Evolutionary conservation across 2,113 vertebrate genomes (phyloP), one percentile per base, ranked within the genome.

Genomic region (Nansenia antarctica): DNA sequence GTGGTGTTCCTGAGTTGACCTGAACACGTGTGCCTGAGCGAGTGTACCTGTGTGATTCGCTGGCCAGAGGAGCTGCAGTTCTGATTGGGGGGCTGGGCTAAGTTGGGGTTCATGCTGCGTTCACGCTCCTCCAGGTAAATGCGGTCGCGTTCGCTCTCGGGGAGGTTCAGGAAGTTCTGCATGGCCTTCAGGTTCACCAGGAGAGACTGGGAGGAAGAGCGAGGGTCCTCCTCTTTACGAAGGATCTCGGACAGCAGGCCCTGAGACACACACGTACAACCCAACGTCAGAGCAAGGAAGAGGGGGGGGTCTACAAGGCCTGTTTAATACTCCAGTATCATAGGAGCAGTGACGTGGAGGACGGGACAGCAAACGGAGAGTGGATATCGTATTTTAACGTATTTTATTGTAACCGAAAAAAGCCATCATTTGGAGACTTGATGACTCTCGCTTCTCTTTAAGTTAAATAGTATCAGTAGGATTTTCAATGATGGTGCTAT

Each of bases 91-190:
- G 91, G 91, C 58, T 35, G 94, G 92, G 91, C 89, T 94, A 69
- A 93, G 0, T 92, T 94, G 76, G 92, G 92, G 81, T 93, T 96
- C 86, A 94, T 94, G 83, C 93, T 96, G 64, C 94, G 90, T 74
- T 95, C 94, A 49, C 94, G 88, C 80, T 95, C 94, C 0, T 95
- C 94, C 86, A 95, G 94, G 85, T 95, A 95, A 64, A 94, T 94
- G 20, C 92, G 93, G 81, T 95, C 94, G 60, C 94, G 85, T 69
- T 95, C 94, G 0, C 92, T 89, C 84, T 95, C 94, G 1, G 93
- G 93, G 80, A 95, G 86, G 74, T 94, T 94, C 77, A 95, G 92
- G 78, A 95, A 95, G 89, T 94, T 95, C 91, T 95, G 94, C 94
- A 95, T 95, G 72, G 94, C 94, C 85, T 94, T 91, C 78, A 95